These are phyloP conservation scores for Zapus hudsonius DNA, from an alignment of 2,113 vertebrate species.

Conservation along the genomic window DNA sequence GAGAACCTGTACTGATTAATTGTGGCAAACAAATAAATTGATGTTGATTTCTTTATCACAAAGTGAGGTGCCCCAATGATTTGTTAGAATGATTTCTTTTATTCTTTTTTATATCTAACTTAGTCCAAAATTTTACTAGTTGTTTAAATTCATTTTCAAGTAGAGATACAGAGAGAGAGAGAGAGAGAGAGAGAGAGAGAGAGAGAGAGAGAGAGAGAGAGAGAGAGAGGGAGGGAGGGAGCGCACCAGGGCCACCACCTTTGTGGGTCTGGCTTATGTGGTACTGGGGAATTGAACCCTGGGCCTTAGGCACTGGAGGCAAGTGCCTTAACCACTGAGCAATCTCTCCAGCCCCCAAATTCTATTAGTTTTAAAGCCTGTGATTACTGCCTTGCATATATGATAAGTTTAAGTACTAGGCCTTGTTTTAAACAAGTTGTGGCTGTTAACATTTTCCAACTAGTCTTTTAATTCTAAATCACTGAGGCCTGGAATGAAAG, in stretches of 20 bases:
- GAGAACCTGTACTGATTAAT: conserved; percentile 43
- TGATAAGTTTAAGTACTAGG: conserved; percentile 45
- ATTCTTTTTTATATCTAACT: conserved; percentile 46
- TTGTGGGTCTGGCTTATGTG: too few species aligned
- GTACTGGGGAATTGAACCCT: too few species aligned
- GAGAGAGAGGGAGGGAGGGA: too few species aligned
- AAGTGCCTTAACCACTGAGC: too few species aligned
- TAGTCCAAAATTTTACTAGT: conserved; percentile 31
- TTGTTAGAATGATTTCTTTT: conserved; percentile 17
- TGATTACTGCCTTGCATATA: conserved; percentile 39
- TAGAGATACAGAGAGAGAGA: too few species aligned
- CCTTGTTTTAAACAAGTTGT: conserved; percentile 29
- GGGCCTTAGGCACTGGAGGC: too few species aligned
- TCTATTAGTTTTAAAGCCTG: conserved; percentile 34
- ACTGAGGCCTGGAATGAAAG: background rate
- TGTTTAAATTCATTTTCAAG: too few species aligned
- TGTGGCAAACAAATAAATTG: conserved; percentile 57
- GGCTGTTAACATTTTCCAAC: conserved; percentile 42
- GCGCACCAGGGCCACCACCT: too few species aligned
- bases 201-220: too few species aligned
- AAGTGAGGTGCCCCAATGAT: background rate
- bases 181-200: too few species aligned
- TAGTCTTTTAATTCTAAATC: conserved; percentile 26
- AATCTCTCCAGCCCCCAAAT: too few species aligned
- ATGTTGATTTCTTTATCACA: conserved; percentile 51